These are phyloP conservation scores for Acropora yongei DNA, from an alignment of 64 coral and sea anemone species.

Conservation along the genomic window DNA sequence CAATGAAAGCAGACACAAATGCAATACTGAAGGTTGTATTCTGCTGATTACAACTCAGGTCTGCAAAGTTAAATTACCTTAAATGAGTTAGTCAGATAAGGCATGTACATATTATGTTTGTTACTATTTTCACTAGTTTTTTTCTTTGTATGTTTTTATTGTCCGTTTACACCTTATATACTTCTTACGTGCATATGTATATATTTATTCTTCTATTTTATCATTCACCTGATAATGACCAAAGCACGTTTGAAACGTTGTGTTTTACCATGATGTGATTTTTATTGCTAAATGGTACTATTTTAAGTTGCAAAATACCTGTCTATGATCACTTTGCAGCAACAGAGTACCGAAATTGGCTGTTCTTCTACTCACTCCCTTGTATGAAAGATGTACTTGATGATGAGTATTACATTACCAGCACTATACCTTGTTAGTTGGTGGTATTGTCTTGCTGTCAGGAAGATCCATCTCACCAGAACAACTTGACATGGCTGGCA, in stretches of 20 bases:
- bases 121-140: neutral
- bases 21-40: neutral
- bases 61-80: neutral
- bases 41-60: neutral
- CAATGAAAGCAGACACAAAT: neutral
- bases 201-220: neutral
- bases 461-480: slow-evolving; percentile 13
- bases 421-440: slow-evolving; percentile 37
- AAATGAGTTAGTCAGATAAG: neutral
- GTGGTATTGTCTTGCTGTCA: slow-evolving; percentile 13
- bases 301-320: slow-evolving; percentile 7
- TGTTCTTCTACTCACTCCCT: slow-evolving; percentile 49
- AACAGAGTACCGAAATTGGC: slow-evolving; percentile 46
- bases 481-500: slow-evolving; percentile 14
- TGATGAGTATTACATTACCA: slow-evolving; percentile 43
- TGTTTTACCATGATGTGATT: neutral
- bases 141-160: slow-evolving; percentile 1
- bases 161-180: neutral
- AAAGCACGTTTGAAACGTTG: neutral
- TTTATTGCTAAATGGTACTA: neutral
- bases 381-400: slow-evolving; percentile 59
- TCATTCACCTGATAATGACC: neutral
- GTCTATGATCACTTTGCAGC: slow-evolving; percentile 33
- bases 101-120: neutral
- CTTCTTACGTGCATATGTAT: neutral